A percentile compares a stretch with the other conserved stretches of the same genome.
Evolutionary conservation across 23 tunicate species (phyloP).

Genomic region (Halocynthia aurantium): DNA sequence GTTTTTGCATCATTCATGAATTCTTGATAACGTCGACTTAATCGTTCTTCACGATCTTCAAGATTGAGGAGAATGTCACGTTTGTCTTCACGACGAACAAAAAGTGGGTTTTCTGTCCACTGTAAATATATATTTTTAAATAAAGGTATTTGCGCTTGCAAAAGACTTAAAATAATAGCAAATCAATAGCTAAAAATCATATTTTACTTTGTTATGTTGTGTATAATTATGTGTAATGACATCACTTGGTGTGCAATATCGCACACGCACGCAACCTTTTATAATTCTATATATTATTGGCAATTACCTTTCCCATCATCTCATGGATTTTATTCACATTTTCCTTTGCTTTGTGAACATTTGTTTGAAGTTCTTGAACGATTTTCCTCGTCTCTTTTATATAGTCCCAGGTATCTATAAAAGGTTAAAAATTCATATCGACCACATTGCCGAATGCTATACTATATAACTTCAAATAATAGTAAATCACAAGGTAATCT

Average conservation of each 20-base stretch:
- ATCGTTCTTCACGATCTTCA: constrained; percentile 73
- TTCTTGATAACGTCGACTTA: constrained; percentile 50
- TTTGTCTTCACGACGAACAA: constrained; percentile 68
- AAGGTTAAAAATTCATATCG: not conserved
- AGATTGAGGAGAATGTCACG: constrained; percentile 53
- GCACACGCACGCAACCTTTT: too few species aligned
- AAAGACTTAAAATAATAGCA: not conserved
- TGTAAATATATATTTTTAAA: not conserved
- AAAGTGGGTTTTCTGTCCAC: constrained; percentile 76
- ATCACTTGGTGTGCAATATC: too few species aligned
- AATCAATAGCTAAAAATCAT: too few species aligned
- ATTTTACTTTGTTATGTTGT: too few species aligned
- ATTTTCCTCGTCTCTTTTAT: constrained; percentile 40
- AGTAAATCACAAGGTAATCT: too few species aligned
- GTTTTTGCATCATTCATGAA: constrained; percentile 57
- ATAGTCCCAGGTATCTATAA: constrained; percentile 83
- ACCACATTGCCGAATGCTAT: not conserved
- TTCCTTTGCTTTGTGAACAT: constrained; percentile 69
- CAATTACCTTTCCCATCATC: constrained; percentile 57
- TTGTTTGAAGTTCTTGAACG: constrained; percentile 55
- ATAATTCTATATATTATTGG: too few species aligned
- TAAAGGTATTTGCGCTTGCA: not conserved
- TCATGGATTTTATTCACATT: constrained; percentile 48
- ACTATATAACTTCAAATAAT: too few species aligned
- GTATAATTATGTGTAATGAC: too few species aligned